Evolutionary conservation across 2,888 invertebrate species (phyloP), one percentile per base, ranked within the genome.

Genomic region (Clusia tigrina): DNA sequence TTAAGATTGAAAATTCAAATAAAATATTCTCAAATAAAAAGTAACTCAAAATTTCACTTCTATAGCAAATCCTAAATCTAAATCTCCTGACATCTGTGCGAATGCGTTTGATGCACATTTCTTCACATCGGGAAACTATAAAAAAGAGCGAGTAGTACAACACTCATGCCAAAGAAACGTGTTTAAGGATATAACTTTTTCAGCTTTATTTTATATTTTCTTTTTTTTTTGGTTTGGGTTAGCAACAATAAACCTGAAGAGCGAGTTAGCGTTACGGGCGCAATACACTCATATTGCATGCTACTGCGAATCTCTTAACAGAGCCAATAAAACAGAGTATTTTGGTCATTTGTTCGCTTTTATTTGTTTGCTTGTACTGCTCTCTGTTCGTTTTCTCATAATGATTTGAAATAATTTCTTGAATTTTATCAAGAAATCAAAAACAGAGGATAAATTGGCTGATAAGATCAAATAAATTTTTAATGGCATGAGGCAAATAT

Each of bases 151-250:
- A n/a, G 42, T 10, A 38, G 38, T 10, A 15, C 56, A n/a, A 56
- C 12, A 20, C 53, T 17, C 26, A 12, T 38, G 56, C 42, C 51
- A 24, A 23, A 2, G 38, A 54, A 59, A 54, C 25, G 48, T 9
- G 42, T 57, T 61, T 25, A 58, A 62, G 48, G 60, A 54, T 15
- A 60, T 54, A 60, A 60, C 54, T 46, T 32, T 42, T 32, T 42
- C n/a, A n/a, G n/a, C n/a, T n/a, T n/a, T n/a, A n/a, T n/a, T n/a
- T n/a, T n/a, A n/a, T n/a, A n/a, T n/a, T n/a, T n/a, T n/a, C n/a
- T n/a, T n/a, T n/a, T n/a, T n/a, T n/a, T n/a, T n/a, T n/a, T n/a
- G n/a, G n/a, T n/a, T n/a, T n/a, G n/a, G 54, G 57, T 53, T 62
- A 42, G 52, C 57, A 62, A 62, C 56, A 42, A 55, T 20, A 56